Evolutionary conservation across 2,113 vertebrate species (phyloP).

Genomic region (Plotosus lineatus): DNA sequence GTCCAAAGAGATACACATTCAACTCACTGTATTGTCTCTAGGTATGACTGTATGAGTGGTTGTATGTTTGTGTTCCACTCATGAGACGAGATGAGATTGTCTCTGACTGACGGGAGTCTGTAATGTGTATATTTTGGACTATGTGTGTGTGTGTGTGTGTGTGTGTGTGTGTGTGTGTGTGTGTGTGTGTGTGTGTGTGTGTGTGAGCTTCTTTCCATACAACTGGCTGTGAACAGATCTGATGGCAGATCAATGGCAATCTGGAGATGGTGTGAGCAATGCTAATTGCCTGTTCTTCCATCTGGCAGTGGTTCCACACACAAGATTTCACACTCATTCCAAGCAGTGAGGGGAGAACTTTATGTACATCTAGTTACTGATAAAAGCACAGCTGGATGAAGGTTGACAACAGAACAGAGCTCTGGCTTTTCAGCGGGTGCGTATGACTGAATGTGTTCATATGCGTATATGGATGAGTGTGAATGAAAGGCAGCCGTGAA

Average conservation of each 20-base stretch:
- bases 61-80: too few relatives aligned
- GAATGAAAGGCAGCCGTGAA: conserved; percentile 74
- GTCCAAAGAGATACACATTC: too few relatives aligned
- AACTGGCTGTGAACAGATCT: conserved; percentile 54
- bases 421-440: neutral
- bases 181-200: conserved; percentile 38
- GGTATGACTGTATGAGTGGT: too few relatives aligned
- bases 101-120: neutral
- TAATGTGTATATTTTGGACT: neutral
- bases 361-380: neutral
- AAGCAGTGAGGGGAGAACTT: neutral
- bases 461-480: neutral
- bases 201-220: conserved; percentile 40
- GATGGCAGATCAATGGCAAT: conserved; percentile 59
- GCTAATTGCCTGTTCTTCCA: conserved; percentile 42
- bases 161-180: conserved; percentile 23
- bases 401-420: conserved; percentile 8
- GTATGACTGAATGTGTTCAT: neutral
- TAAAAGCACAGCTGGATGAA: neutral
- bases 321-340: conserved; percentile 27
- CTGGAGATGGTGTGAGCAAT: conserved; percentile 49
- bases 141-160: neutral
- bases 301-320: conserved; percentile 24
- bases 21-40: too few relatives aligned
- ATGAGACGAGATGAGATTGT: too few relatives aligned